A percentile compares a stretch with the other conserved stretches of the same genome.
Evolutionary conservation across 92 coral and sea anemone species (phyloP).

Genomic region (Galaxea fascicularis): DNA sequence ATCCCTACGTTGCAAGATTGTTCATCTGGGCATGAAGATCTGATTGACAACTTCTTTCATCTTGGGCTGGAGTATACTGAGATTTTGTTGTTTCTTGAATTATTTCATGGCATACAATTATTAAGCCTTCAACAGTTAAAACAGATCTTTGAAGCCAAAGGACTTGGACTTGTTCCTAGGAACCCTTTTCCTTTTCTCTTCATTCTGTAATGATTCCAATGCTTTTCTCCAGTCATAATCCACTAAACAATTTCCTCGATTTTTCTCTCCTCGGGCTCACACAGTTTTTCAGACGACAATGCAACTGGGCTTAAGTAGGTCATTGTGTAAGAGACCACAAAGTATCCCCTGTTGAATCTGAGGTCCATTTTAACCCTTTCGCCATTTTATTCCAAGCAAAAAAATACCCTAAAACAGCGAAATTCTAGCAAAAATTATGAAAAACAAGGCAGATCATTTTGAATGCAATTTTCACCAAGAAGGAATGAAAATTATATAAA

Average conservation of each 20-base stretch:
- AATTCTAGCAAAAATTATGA: constrained; percentile 56
- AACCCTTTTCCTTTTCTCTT: no score
- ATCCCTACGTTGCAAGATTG: not conserved
- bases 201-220: no score
- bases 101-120: not conserved
- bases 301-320: no score
- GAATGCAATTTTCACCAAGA: constrained; percentile 44
- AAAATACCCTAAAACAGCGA: constrained; percentile 47
- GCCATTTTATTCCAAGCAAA: constrained; percentile 38
- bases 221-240: no score
- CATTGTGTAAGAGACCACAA: no score
- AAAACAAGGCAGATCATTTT: constrained; percentile 15
- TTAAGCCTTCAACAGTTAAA: constrained; percentile 10
- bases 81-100: constrained; percentile 9
- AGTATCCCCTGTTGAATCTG: no score
- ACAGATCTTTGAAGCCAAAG: constrained; percentile 8
- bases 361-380: constrained; percentile 62
- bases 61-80: constrained; percentile 1
- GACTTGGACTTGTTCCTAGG: no score
- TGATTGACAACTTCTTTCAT: not conserved
- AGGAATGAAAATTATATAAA: constrained; percentile 60
- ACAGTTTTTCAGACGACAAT: no score
- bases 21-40: not conserved
- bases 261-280: no score
- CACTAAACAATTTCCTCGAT: no score